Base-by-base conservation (phyloP, 2,113 vertebrate genomes). In the Perca schrenkii region DNA sequence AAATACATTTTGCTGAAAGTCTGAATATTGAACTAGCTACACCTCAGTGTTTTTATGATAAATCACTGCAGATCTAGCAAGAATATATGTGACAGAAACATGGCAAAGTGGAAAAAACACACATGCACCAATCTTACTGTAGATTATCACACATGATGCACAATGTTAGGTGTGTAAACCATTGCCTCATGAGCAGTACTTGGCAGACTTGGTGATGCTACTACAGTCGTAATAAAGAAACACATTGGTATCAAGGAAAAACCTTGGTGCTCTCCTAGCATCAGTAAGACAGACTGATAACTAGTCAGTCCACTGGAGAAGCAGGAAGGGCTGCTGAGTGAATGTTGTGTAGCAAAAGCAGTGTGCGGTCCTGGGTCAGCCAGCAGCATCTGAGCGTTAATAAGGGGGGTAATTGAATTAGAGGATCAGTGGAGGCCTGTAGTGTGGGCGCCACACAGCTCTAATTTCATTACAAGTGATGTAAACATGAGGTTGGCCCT, bases 391-490 rank as follows among this genome's bases (percentile, higher is more conserved):
- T 85, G 83, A 93, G 92, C 77, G 85, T 91, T 89, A 91, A 82
- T 85, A 94, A 83, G 88, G 87, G 87, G 83, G 78, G 87, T 94
- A 95, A 96, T 95, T 94, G 83, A 92, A 94, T 95, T 76, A 94
- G 68, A 56, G 85, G 86, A 93, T 91, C 81, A 85, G 90, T 87
- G 86, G 88, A 93, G 74, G 91, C 90, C 91, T 88, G 86, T 86
- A 83, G 90, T 91, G 91, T 91, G 90, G 91, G 89, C 17, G 71
- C 88, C 83, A 92, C 73, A 28, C 75, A 16, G 83, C 80, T 93
- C 87, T 93, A 94, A 95, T 93, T 94, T 91, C 88, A 95, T 95
- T 95, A 94, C 68, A 90, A 91, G 82, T 82, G 87, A 94, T 92
- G 92, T 94, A 94, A 94, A 95, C 94, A 92, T 86, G 89, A 80